A percentile compares a stretch with the other conserved stretches of the same genome.
Conservation (phyloP, 2,113 vertebrate species). For the Cygnus buccinator region DNA sequence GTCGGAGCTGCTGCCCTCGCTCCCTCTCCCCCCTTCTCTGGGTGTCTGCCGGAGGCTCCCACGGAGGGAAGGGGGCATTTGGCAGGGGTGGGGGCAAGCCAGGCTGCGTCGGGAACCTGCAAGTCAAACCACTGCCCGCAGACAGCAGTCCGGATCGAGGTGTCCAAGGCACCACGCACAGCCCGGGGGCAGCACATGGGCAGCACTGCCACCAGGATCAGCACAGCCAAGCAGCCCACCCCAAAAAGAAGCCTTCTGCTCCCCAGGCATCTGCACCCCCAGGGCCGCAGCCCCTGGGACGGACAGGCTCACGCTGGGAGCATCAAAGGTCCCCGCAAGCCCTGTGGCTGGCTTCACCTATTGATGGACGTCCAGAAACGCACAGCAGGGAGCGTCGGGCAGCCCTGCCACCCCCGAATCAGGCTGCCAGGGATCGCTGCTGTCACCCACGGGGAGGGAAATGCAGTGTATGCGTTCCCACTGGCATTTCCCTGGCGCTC, state of each 20-base stretch:
- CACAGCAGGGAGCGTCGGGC: not conserved
- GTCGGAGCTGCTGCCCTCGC: not conserved
- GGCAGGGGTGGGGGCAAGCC: not conserved
- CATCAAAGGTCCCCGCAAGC: rapidly evolving
- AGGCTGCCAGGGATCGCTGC: not conserved
- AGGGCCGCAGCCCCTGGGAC: not conserved
- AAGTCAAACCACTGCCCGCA: rapidly evolving
- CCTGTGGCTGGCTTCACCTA: not conserved
- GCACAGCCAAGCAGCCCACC: not conserved
- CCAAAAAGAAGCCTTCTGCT: not conserved
- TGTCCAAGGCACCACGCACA: not conserved
- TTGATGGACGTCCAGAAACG: not conserved
- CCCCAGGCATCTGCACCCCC: rapidly evolving
- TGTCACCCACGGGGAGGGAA: not conserved
- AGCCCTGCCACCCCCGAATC: not conserved
- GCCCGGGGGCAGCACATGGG: not conserved
- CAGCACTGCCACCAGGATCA: not conserved
- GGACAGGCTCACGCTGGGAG: not conserved
- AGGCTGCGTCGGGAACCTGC: not conserved
- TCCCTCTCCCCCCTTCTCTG: not conserved
- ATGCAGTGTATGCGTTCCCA: not conserved
- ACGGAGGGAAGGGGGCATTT: rapidly evolving
- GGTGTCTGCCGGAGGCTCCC: not conserved
- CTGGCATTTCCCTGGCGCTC: not conserved
- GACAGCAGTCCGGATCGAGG: rapidly evolving